Base-by-base conservation (phyloP, 2,888 invertebrate species). In the Brachypalpus laphriformis region DNA sequence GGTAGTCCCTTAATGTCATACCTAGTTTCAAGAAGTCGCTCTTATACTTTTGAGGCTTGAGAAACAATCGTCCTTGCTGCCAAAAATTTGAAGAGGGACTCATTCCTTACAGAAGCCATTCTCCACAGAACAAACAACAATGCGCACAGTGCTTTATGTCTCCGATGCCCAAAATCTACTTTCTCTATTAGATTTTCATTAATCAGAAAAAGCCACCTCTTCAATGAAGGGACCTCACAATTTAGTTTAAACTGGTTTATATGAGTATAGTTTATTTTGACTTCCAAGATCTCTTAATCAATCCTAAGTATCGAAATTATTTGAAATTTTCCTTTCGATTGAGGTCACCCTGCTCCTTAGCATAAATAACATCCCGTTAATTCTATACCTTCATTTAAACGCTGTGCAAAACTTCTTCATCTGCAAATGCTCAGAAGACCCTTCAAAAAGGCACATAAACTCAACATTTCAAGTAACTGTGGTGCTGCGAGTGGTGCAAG, bases 351-450 rank as follows among this genome's bases (percentile, higher is more conserved):
- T 5, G 31, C 37, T 51, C 42, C 42, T 31, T 45, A 14, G 20
- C 25, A 54, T 63, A 74, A 61, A 68, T 22, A 59, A 20, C 63
- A 18, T 65, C 42, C 65, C 40, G 66, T 74, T 75, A 68, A 20
- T 47, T 34, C 28, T 34, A 25, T 40, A 40, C 28, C 40, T 63
- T 71, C 40, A 14, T 34, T 63, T 57, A 76, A 72, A 59, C 22
- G 51, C 42, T 16, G n/a, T 5, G 16, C 31, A 70, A 80, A 80
- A 63, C 14, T 70, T 7, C 47, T 42, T 70, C 56, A 18, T 40
- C 51, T 22, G 16, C 25, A 80, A 65, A 34, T 61, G 34, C 14
- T 18, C 31, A 18, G 8, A 11, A 59, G 42, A 42, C 34, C 28
- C 6, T 7, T 37, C n/a, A n/a, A 31, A 31, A 31, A 8, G 8